Conservation (phyloP, 2,888 invertebrate genomes). For the Plebejus anna region DNA sequence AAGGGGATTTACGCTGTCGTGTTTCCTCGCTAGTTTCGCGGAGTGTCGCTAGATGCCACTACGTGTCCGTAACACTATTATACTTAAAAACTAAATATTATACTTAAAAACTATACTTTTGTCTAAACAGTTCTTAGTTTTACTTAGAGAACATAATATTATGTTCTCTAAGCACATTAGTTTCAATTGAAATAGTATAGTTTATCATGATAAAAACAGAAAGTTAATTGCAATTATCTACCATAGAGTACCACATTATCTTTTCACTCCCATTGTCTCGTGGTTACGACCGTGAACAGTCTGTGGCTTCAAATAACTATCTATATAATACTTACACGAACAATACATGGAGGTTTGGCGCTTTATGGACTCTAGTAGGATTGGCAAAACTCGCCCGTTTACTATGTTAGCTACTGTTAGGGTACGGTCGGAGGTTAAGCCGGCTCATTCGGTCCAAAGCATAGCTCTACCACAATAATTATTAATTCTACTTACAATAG, state of each 20-base stretch:
- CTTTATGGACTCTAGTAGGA: background rate
- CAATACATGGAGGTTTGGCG: background rate
- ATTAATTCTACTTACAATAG: background rate
- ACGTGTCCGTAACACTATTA: no score
- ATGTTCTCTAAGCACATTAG: background rate
- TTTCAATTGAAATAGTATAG: conserved; percentile 13
- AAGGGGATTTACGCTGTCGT: no score
- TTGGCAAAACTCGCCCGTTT: background rate
- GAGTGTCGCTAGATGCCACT: no score
- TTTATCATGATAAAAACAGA: conserved; percentile 34
- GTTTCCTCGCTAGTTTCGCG: no score
- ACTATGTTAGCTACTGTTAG: background rate
- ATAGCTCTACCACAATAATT: no score
- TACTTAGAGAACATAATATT: no score
- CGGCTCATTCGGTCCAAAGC: background rate
- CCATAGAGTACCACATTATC: conserved; percentile 46
- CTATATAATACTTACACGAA: background rate
- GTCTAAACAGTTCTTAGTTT: no score
- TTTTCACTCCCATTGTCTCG: conserved; percentile 73
- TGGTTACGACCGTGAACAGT: conserved; percentile 63
- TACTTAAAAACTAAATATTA: no score
- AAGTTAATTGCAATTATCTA: conserved; percentile 49
- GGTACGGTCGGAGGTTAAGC: background rate
- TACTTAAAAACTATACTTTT: no score
- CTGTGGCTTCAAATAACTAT: background rate